These are phyloP conservation scores for Brenthis hecate DNA, from an alignment of 2,888 invertebrate species.

Conservation along the genomic window DNA sequence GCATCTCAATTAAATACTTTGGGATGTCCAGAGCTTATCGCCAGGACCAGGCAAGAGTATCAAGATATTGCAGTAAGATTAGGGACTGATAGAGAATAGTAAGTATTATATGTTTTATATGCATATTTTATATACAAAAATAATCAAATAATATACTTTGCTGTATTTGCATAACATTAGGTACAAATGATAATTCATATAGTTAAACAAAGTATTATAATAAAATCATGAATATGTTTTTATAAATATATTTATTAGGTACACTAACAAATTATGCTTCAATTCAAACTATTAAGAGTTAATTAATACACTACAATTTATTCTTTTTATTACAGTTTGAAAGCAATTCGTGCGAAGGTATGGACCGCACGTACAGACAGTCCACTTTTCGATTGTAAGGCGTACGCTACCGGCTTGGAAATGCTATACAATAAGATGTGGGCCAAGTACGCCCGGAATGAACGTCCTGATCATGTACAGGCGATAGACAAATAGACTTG, in stretches of 20 bases:
- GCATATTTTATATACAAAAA: too few species aligned
- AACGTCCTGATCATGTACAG: slow-evolving; percentile 91
- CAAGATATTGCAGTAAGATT: slow-evolving; percentile 97
- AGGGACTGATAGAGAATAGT: slow-evolving; percentile 97
- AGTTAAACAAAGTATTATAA: too few species aligned
- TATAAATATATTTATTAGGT: too few species aligned
- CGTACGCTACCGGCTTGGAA: slow-evolving; percentile 96
- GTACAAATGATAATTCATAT: too few species aligned
- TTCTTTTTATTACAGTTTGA: slow-evolving; percentile 84
- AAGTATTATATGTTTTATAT: slow-evolving; percentile 70
- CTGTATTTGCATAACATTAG: too few species aligned
- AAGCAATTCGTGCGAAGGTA: slow-evolving; percentile 96
- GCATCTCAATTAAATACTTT: slow-evolving; percentile 97
- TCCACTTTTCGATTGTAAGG: slow-evolving; percentile 96
- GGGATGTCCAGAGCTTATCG: slow-evolving; percentile 97
- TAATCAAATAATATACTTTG: too few species aligned
- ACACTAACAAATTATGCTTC: too few species aligned
- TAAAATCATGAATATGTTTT: too few species aligned
- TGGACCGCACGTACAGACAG: slow-evolving; percentile 96
- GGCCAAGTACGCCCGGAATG: slow-evolving; percentile 89
- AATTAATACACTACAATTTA: neutral
- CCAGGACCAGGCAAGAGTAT: slow-evolving; percentile 95
- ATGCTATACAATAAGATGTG: slow-evolving; percentile 95
- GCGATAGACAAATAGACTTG: slow-evolving; percentile 64
- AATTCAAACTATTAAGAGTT: too few species aligned